Evolutionary conservation across 35 echinoderm and acorn worm species (phyloP), one percentile per base, ranked within the genome.

Genomic region (Strongylocentrotus purpuratus): DNA sequence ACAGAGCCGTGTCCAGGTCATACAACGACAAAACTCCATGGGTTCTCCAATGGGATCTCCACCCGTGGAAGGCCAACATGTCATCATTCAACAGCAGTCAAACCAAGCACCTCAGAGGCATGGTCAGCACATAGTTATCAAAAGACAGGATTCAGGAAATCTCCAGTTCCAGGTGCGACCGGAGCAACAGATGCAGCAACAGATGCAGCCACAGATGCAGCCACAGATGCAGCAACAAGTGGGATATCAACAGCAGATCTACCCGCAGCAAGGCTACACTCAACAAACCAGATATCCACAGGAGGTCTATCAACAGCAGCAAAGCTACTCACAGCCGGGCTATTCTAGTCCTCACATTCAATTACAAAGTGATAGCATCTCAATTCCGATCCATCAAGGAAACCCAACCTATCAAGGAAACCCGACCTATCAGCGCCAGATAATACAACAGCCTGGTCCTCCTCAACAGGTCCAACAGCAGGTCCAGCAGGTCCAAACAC

Each of bases 271-370:
- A 89, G 12, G 32, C 31, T 93, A 93, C 87, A 33, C 32, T 93
- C 91, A 93, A 32, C 91, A 93, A 32, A 28, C 31, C 13, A n/a
- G 48, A 18, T 93, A 93, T 58, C 91, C 91, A 31, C 91, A 93
- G 46, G 91, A 93, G 47, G 48, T 93, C 91, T 93, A 93, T 58
- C 91, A 93, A 33, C 91, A 93, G 46, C 89, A 91, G 48, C 87
- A 89, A 89, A 46, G 45, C 45, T 93, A 93, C 91, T 46, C 91
- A 0, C 91, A 93, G 48, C 91, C 45, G 5, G 48, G 91, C 17
- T 93, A 93, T 58, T 78, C 65, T 22, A 78, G 65, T 78, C 91
- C 91, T 58, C 91, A 93, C 46, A 28, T 93, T 22, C 91, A 33
- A 15, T 33, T 93, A 9, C 32, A 33, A 93, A 33, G 91, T 46